Conservation (phyloP, 2,888 invertebrate species). For the Monopis laevigella region DNA sequence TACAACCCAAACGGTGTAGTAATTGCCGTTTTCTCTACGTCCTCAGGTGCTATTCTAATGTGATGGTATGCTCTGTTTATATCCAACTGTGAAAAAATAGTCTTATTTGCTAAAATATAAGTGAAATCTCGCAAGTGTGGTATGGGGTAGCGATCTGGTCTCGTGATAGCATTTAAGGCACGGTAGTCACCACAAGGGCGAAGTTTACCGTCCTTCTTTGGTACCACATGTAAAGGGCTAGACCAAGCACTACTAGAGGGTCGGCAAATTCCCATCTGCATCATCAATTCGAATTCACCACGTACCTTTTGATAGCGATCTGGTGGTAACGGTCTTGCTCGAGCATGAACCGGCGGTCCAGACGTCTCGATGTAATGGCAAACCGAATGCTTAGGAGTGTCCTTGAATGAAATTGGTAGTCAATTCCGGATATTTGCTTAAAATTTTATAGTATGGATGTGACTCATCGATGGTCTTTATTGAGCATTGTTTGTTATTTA, state of each 20-base stretch:
- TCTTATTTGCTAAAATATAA: too few relatives aligned
- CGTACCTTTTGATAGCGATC: conserved; percentile 27
- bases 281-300: conserved; percentile 27
- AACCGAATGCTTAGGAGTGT: conserved; percentile 6
- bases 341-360: conserved; percentile 17
- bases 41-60: too few relatives aligned
- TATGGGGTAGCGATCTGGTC: conserved; percentile 29
- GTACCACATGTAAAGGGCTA: conserved; percentile 28
- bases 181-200: conserved; percentile 33
- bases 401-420: background rate
- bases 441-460: background rate
- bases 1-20: too few relatives aligned
- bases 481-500: background rate
- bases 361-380: conserved; percentile 17
- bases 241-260: conserved; percentile 38
- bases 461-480: background rate
- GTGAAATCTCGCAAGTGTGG: too few relatives aligned
- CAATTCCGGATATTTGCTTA: conserved; percentile 1
- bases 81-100: too few relatives aligned
- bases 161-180: conserved; percentile 26
- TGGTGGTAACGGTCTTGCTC: conserved; percentile 21
- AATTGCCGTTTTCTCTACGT: too few relatives aligned
- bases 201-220: conserved; percentile 19
- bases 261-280: conserved; percentile 34
- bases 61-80: too few relatives aligned